Evolutionary conservation across 2,797 vertebrate genomes (phyloP), one percentile per base, ranked within the genome.

Genomic region (Cyprinodon diabolis): DNA sequence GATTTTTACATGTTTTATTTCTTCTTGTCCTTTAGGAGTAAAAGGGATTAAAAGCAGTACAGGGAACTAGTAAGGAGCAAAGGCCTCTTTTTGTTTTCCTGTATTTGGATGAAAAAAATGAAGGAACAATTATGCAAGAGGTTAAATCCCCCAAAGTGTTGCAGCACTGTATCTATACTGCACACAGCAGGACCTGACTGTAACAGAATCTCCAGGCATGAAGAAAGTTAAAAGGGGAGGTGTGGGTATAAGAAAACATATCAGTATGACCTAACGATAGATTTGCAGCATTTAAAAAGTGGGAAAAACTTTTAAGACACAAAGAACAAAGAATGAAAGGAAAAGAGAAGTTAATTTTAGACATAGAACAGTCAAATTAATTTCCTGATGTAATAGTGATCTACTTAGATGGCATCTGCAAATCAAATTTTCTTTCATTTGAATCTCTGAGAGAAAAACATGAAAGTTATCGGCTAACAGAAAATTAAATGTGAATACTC

Each of bases 401-500:
- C 62, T 6, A 74, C 77, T 83, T 72, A 76, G 37, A 72, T 76
- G 30, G 2, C 48, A 21, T 43, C 2, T 2, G 51, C 35, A 77
- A 83, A 86, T 86, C 37, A 30, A 51, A 77, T 75, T 71, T 80
- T 30, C 77, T 63, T 74, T 78, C 82, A 84, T 71, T 79, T 68
- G 79, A 57, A 35, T 1, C 57, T 9, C 43, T 2, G n/a, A 69
- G 54, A 75, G 68, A 72, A 67, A 68, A 58, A 63, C 72, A 69
- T 63, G 73, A 70, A 73, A n/a, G 13, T 30, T 5, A 47, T 23
- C 48, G 49, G 62, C 48, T 25, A 62, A 45, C 30, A 60, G 35
- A 67, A 57, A 37, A 56, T 45, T 7, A 63, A 55, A 57, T n/a
- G 9, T 19, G 13, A 63, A 57, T 8, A 9, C 48, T 65, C 43